Evolutionary conservation across 2,113 vertebrate genomes (phyloP).

Genomic region (Procavia capensis): DNA sequence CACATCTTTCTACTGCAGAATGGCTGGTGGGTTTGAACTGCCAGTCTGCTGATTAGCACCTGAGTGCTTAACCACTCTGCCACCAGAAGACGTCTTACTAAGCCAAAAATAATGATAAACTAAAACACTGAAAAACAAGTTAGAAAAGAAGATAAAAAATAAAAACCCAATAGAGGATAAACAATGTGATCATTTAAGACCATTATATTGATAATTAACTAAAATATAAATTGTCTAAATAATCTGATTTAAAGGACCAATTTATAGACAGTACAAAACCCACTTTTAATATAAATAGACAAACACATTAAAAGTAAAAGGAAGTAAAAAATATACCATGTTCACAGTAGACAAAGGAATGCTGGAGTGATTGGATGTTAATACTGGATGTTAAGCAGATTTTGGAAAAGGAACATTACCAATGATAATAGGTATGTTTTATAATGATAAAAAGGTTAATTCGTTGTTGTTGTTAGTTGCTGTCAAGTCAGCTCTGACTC

Average conservation of each 20-base stretch:
- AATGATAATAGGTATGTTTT: background rate
- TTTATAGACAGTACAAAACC: background rate
- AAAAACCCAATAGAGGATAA: background rate
- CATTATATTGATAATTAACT: background rate
- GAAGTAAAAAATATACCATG: background rate
- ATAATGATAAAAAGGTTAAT: background rate
- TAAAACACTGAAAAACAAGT: background rate
- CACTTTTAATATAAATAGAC: background rate
- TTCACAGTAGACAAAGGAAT: background rate
- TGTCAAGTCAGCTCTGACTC: background rate
- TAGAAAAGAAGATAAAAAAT: background rate
- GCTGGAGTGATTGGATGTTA: background rate
- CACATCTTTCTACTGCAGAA: too few species aligned
- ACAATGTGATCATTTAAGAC: background rate
- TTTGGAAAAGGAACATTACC: background rate
- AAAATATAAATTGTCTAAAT: background rate
- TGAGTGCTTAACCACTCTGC: too few species aligned
- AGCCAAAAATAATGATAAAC: background rate
- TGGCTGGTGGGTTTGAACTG: too few species aligned
- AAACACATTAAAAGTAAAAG: background rate
- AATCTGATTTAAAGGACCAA: background rate
- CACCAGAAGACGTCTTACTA: too few species aligned
- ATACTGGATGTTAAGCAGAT: background rate
- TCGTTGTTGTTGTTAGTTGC: background rate
- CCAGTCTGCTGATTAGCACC: too few species aligned